phyloP scores from a whole-genome alignment of 2,888 invertebrate genomes.

The Lamellibrachia columna region DNA sequence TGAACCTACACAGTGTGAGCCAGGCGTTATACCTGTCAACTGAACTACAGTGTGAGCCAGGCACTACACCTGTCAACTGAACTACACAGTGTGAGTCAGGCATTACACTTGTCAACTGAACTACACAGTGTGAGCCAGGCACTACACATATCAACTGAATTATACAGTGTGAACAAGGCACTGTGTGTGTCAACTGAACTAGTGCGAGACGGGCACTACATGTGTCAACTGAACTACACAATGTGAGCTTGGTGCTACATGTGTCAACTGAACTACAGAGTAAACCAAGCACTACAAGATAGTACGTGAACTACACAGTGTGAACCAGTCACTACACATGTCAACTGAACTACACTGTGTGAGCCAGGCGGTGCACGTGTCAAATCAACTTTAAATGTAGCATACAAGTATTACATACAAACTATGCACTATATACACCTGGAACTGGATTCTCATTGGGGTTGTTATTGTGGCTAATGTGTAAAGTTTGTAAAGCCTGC shows the following conservation, averaged over 20 bases:
- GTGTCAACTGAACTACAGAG: not conserved
- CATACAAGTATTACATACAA: not conserved
- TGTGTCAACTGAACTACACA: not conserved
- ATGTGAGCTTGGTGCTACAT: too few species aligned
- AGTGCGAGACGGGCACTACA: not conserved
- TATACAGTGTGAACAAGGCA: not conserved
- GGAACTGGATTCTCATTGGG: not conserved
- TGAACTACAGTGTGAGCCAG: not conserved
- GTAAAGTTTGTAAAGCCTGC: not conserved
- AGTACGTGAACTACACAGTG: not conserved
- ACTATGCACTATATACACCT: not conserved
- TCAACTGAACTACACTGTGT: not conserved
- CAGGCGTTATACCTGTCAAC: not conserved
- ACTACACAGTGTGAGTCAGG: not conserved
- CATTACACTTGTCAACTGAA: not conserved
- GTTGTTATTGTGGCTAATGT: not conserved
- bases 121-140: not conserved
- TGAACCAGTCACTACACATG: not conserved
- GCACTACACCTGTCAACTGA: not conserved
- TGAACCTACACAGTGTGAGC: not conserved
- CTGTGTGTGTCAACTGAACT: not conserved
- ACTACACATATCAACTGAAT: not conserved
- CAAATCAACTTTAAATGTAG: not conserved
- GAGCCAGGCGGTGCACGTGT: not conserved
- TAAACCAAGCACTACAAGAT: not conserved